These are phyloP conservation scores for Coenonympha glycerion DNA, from an alignment of 2,888 invertebrate species.

Conservation along the genomic window DNA sequence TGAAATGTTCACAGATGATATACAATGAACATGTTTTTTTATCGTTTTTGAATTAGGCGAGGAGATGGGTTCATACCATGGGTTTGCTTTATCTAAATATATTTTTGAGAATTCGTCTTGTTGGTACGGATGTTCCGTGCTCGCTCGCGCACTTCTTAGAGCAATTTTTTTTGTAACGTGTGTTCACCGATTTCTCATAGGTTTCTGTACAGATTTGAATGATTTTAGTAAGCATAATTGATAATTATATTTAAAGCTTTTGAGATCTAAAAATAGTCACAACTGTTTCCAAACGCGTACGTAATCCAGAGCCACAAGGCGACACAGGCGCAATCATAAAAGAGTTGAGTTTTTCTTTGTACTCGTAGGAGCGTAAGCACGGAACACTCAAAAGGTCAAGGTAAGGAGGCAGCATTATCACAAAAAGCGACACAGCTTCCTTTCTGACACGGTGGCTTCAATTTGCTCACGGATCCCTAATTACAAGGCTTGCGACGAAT, in stretches of 20 bases:
- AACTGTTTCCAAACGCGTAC: neutral
- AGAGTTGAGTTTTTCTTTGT: neutral
- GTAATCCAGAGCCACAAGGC: neutral
- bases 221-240: too few species aligned
- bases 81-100: too few species aligned
- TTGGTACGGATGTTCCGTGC: too few species aligned
- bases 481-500: constrained; percentile 23
- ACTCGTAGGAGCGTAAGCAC: neutral
- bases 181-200: too few species aligned
- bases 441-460: constrained; percentile 1
- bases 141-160: too few species aligned
- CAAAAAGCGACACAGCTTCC: constrained; percentile 5
- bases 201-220: too few species aligned
- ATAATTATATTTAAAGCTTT: neutral
- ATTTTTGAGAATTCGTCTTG: too few species aligned
- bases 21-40: too few species aligned
- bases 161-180: too few species aligned
- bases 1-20: too few species aligned
- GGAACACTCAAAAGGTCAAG: constrained; percentile 7
- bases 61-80: too few species aligned
- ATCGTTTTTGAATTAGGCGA: too few species aligned
- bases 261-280: neutral
- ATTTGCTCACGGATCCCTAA: constrained; percentile 18
- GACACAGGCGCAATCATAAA: constrained; percentile 2
- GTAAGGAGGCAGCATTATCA: constrained; percentile 1